These are phyloP conservation scores for Meandrusa payeni DNA, from an alignment of 2,888 invertebrate genomes.

Conservation along the genomic window DNA sequence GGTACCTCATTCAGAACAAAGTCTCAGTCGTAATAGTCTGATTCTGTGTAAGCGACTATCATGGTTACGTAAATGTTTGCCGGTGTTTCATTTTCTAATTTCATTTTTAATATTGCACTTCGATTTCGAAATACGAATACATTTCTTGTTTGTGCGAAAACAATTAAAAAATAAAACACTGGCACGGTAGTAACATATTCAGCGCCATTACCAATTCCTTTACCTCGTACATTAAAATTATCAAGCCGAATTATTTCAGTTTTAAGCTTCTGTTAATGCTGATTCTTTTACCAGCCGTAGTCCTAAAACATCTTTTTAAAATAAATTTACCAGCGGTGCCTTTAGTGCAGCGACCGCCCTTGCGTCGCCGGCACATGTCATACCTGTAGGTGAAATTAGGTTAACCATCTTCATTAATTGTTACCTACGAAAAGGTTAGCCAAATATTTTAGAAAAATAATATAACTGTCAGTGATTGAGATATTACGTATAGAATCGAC, in stretches of 20 bases:
- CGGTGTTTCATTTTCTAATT: conserved; percentile 28
- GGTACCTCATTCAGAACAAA: conserved; percentile 24
- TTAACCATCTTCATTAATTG: conserved; percentile 53
- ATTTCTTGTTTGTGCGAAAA: neutral
- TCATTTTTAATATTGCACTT: neutral
- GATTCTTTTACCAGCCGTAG: conserved; percentile 59
- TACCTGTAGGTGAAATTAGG: conserved; percentile 88
- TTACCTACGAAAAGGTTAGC: conserved; percentile 30
- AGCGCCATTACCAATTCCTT: conserved; percentile 80
- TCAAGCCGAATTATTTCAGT: conserved; percentile 69
- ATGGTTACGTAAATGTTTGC: conserved; percentile 25
- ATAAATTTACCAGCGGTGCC: conserved; percentile 96
- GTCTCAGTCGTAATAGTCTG: conserved; percentile 22
- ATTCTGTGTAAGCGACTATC: conserved; percentile 22
- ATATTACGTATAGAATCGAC: too few species aligned
- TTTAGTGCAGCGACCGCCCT: conserved; percentile 98
- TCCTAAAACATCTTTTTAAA: conserved; percentile 53
- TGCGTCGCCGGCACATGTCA: conserved; percentile 98
- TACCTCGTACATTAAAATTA: conserved; percentile 71
- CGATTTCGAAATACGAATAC: neutral
- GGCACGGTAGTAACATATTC: conserved; percentile 48
- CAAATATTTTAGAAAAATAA: neutral
- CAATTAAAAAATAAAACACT: conserved; percentile 29
- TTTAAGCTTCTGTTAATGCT: conserved; percentile 74
- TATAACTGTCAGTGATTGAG: too few species aligned